These are phyloP conservation scores for Atta texana DNA, from an alignment of 1,140 invertebrate genomes.

Conservation along the genomic window DNA sequence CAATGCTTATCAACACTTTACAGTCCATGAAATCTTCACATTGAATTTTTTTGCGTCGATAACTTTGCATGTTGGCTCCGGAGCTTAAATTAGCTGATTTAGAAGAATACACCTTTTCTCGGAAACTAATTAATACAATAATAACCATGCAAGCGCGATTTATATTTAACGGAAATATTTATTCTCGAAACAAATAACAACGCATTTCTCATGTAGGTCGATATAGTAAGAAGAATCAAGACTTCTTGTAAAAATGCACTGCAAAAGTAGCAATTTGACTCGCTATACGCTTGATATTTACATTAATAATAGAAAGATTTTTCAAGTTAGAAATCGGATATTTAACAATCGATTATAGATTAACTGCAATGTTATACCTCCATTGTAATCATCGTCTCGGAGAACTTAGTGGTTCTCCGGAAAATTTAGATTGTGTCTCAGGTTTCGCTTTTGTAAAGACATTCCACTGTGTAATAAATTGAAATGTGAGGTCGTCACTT, in stretches of 20 bases:
- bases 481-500: constrained; percentile 27
- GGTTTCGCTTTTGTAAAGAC: constrained; percentile 38
- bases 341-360: background rate
- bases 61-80: no score
- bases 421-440: constrained; percentile 41
- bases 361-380: background rate
- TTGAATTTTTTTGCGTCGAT: no score
- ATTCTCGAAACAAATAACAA: background rate
- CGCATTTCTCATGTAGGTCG: no score
- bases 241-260: background rate
- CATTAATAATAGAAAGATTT: background rate
- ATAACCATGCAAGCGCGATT: constrained; percentile 5
- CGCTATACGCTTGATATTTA: background rate
- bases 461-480: constrained; percentile 23
- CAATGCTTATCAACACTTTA: no score
- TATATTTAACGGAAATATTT: background rate
- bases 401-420: background rate
- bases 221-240: background rate
- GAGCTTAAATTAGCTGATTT: background rate
- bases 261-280: background rate
- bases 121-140: constrained; percentile 38
- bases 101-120: constrained; percentile 15
- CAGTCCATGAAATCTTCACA: no score
- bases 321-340: background rate
- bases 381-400: background rate